Evolutionary conservation across 2,888 invertebrate genomes (phyloP), one percentile per base, ranked within the genome.

Genomic region (Dexiosoma caninum): DNA sequence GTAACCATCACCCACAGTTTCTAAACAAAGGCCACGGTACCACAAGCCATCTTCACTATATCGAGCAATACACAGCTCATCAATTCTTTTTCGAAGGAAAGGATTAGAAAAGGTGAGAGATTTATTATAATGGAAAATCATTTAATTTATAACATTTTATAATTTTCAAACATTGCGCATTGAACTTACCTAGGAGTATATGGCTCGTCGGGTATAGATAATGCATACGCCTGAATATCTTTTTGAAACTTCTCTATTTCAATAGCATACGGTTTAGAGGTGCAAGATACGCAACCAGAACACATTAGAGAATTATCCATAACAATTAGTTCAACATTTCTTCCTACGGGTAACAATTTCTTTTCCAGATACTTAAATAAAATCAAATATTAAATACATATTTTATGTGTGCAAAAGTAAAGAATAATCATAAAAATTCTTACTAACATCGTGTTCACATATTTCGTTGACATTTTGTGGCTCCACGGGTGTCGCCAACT

Each of bases 1-100:
- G 82, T 87, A 80, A 0, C 89, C 89, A 86, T 90, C 90, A 16
- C 89, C 89, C 1, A 88, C 87, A 14, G 85, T 81, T 77, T 90
- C 89, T 62, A 89, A 53, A 62, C 87, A 89, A 42, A 85, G 55
- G 0, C 88, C 90, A 2, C 90, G 88, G 82, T 88, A 88, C 90
- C 90, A 90, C 8, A 85, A 85, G 9, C 84, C 85, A 3, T 84
- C 85, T 19, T 86, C 85, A 53, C 77, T 82, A 46, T 88, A 88
- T 35, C 87, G 86, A 6, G 87, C 90, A 32, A 90, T 83, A 66
- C 90, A 90, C 9, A 89, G 78, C 69, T 88, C 85, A 23, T 85
- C 67, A 37, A 83, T 77, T 42, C 89, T 90, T 57, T 14, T 27
- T 32, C 51, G 46, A 7, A 49, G 16, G 27, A 23, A 10, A 40